Base-by-base conservation (phyloP, 1,140 invertebrate genomes). In the Drosophila lowei region DNA sequence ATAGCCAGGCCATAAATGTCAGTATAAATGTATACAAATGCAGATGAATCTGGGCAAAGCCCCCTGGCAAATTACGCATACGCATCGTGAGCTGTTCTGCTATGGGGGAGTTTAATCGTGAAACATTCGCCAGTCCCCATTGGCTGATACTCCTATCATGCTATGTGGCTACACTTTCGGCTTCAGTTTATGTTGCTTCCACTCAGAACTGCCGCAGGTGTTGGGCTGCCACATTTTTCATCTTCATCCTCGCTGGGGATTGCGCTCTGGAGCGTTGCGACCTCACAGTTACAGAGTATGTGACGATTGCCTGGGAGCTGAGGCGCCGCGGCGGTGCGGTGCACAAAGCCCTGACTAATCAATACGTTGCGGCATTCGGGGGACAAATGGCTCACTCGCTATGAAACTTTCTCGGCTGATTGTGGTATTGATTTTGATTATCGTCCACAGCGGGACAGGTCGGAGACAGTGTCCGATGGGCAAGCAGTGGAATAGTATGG, bases 301-400 rank as follows among this genome's bases (percentile, higher is more conserved):
- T 55, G 42, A 47, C 65, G 48, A 34, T 41, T 23, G 49, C 28
- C 63, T 48, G 23, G 44, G 18, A 41, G 57, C 57, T 8, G 21
- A 41, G 34, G 9, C 11, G 34, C 2, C 3, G 9, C 3, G 9
- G 9, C 8, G 30, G 30, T 3, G 30, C 30, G 6, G 28, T 3
- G 8, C 2, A 3, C 9, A 11, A 52, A 46, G 23, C 55, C 62
- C 21, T 79, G 50, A 57, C 80, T 49, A 84, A 79, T 84, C 58
- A 50, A 68, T 72, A 55, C 57, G 23, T 58, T 15, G 56, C 13
- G 38, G 9, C 6, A 11, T 66, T 43, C 8, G 48, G 23, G 6
- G 15, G 6, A 13, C 34, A 41, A 44, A 28, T 9, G 54, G 15
- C 11, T 15, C 34, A 65, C 49, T 57, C 8, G 25, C 48, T 49